Evolutionary conservation across 1,140 invertebrate genomes (phyloP), one percentile per base, ranked within the genome.

Genomic region (Tachypleus tridentatus): DNA sequence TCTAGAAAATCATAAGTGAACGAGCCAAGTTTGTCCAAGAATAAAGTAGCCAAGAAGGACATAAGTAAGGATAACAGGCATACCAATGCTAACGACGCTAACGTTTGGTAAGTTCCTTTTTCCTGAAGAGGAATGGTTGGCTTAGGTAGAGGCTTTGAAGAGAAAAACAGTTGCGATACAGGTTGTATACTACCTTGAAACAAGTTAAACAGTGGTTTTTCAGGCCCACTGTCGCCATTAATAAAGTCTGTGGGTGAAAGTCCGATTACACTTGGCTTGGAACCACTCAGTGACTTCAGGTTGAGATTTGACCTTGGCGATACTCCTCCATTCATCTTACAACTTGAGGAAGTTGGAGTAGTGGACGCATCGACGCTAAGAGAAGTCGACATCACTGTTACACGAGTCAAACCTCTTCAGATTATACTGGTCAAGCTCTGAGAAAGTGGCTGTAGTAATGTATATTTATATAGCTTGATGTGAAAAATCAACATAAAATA

Each of bases 71-170:
- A 91, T 61, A 91, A 86, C 58, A 93, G 79, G 71, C 89, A 92
- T 61, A 93, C 76, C n/a, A 93, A 75, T 3, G 89, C 91, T 52
- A 93, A 77, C 49, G 89, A 91, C 4, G 88, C 87, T n/a, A 93
- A 76, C 73, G 87, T 88, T 76, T 91, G 70, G 49, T 69, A 67
- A 49, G 70, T 66, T 10, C 70, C 64, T 5, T 58, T 51, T 48
- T 63, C 61, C 3, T 59, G 48, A 29, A 5, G 3, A n/a, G 57
- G 5, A 10, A 9, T 52, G 3, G 49, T 11, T 9, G 62, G 63
- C 10, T 61, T 57, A 54, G 60, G 61, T 0, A 57, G 58, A 3
- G 59, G 61, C 62, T 61, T 67, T n/a, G 54, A 48, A 4, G 62
- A 61, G 5, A 62, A 9, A n/a, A 63, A 62, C 4, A 67, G 56